phyloP scores from a whole-genome alignment of 2,888 invertebrate genomes.

The Limnephilus auricula region DNA sequence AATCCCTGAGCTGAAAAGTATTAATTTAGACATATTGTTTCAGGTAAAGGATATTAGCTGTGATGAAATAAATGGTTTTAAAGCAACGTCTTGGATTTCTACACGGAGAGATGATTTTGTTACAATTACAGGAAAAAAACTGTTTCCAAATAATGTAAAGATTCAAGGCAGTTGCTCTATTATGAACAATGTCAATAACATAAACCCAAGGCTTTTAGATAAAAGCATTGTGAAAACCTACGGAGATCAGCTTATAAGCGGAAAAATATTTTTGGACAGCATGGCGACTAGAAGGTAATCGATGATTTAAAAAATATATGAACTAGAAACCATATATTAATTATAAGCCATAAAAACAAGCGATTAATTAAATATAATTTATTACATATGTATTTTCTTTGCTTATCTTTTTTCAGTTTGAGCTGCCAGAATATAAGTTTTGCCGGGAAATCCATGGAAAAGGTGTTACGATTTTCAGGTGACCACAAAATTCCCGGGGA shows the following conservation, averaged over 20 bases:
- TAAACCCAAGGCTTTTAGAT: constrained; percentile 73
- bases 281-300: constrained; percentile 66
- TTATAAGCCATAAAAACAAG: too few species aligned
- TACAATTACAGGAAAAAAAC: constrained; percentile 75
- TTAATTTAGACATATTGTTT: constrained; percentile 55
- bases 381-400: constrained; percentile 17
- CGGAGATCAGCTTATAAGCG: constrained; percentile 74
- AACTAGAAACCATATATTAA: too few species aligned
- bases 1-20: neutral
- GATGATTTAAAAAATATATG: too few species aligned
- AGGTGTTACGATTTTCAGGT: constrained; percentile 47
- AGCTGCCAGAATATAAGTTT: constrained; percentile 55
- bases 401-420: constrained; percentile 61
- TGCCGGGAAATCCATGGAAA: constrained; percentile 47
- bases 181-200: constrained; percentile 73
- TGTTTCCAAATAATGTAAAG: constrained; percentile 72
- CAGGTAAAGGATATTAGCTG: constrained; percentile 71
- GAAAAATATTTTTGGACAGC: constrained; percentile 71
- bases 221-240: constrained; percentile 71
- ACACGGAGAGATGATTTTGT: constrained; percentile 71
- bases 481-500: constrained; percentile 56
- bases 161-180: constrained; percentile 71
- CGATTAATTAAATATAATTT: neutral
- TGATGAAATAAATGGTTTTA: constrained; percentile 73
- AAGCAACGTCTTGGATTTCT: constrained; percentile 72